Conservation (phyloP, 2,113 vertebrate species). For the Mastomys natalensis region DNA sequence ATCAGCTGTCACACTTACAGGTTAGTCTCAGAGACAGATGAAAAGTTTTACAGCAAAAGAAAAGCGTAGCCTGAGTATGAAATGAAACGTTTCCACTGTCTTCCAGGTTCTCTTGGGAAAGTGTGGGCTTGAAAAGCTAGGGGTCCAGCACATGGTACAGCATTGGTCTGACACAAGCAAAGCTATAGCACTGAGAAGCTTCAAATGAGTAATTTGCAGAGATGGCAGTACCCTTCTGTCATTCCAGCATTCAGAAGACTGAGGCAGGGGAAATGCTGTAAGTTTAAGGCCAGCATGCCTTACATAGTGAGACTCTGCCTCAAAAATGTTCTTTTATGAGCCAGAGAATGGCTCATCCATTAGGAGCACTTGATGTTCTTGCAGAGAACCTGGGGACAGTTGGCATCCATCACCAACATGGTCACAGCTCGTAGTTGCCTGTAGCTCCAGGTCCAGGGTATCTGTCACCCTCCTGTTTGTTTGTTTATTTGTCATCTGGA, state of each 20-base stretch:
- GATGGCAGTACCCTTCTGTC: neutral
- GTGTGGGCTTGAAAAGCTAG: neutral
- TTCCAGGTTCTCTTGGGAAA: constrained; percentile 19
- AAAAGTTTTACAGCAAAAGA: neutral
- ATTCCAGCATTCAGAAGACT: neutral
- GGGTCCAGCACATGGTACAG: too few relatives aligned
- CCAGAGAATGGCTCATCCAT: neutral
- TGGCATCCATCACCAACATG: neutral
- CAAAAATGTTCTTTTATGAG: neutral
- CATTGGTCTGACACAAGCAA: neutral
- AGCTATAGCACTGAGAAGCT: neutral
- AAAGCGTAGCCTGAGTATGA: neutral
- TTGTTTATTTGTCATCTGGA: too few relatives aligned
- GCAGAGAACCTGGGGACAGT: neutral
- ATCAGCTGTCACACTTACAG: constrained; percentile 7
- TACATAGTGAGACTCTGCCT: neutral
- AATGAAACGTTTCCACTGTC: neutral
- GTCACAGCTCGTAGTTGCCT: neutral
- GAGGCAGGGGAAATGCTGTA: neutral
- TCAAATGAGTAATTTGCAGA: neutral
- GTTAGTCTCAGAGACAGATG: constrained; percentile 20
- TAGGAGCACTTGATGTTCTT: neutral
- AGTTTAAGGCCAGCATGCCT: neutral
- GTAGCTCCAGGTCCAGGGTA: neutral
- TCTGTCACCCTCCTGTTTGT: neutral